Conservation (phyloP, 1,140 invertebrate genomes). For the Elymnias hypermnestra region DNA sequence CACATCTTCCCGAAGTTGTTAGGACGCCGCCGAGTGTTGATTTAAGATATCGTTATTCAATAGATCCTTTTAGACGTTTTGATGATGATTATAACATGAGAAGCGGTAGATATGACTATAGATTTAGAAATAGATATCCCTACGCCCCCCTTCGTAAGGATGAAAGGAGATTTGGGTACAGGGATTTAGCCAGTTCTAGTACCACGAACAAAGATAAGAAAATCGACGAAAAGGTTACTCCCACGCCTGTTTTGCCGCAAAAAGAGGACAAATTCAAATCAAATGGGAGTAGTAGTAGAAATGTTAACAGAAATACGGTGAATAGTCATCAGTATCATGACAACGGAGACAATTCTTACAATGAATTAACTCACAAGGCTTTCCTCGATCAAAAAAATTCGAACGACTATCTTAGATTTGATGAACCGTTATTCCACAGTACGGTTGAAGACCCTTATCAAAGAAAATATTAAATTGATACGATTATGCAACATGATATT, state of each 20-base stretch:
- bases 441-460: constrained; percentile 65
- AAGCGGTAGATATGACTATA: constrained; percentile 58
- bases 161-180: constrained; percentile 56
- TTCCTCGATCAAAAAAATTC: constrained; percentile 54
- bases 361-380: constrained; percentile 51
- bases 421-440: constrained; percentile 64
- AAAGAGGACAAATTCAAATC: constrained; percentile 59
- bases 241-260: constrained; percentile 54
- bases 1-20: constrained; percentile 70
- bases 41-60: constrained; percentile 59
- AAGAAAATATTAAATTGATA: constrained; percentile 48
- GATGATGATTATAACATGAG: constrained; percentile 62
- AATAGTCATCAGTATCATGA: constrained; percentile 74
- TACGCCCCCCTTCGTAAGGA: constrained; percentile 67
- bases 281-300: constrained; percentile 26
- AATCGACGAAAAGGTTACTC: constrained; percentile 64
- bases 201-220: constrained; percentile 69
- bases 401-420: constrained; percentile 62
- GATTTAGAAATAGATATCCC: constrained; percentile 59
- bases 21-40: constrained; percentile 67
- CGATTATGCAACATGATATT: constrained; percentile 6
- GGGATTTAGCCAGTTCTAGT: constrained; percentile 58
- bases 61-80: constrained; percentile 59
- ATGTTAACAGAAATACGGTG: constrained; percentile 50
- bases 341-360: constrained; percentile 35